A percentile compares a stretch with the other conserved stretches of the same genome.
phyloP scores from a whole-genome alignment of 2,113 vertebrate genomes.

The Psophia crepitans region DNA sequence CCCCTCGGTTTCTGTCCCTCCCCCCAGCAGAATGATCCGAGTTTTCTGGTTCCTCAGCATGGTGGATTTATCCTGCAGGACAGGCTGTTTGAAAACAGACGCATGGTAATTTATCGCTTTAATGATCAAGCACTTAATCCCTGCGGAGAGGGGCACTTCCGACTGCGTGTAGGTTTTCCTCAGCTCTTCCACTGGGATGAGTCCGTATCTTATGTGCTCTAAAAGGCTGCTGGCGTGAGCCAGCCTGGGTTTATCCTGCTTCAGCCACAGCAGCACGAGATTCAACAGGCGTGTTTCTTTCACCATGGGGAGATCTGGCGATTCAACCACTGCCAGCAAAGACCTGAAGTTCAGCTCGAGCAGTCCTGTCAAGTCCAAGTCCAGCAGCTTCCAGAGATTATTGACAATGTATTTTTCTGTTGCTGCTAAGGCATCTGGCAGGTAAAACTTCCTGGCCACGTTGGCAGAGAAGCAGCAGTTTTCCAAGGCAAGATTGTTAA shows the following conservation, averaged over 20 bases:
- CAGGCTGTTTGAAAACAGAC: constrained; percentile 79
- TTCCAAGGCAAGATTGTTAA: constrained; percentile 76
- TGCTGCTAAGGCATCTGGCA: constrained; percentile 70
- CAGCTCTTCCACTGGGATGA: constrained; percentile 75
- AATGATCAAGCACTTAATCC: constrained; percentile 84
- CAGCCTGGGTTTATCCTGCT: constrained; percentile 76
- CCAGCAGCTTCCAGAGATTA: constrained; percentile 78
- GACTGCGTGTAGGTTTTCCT: constrained; percentile 69
- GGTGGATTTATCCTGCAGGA: constrained; percentile 82
- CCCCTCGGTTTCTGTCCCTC: constrained; percentile 68
- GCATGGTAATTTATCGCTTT: constrained; percentile 89
- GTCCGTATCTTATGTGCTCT: constrained; percentile 82
- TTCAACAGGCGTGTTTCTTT: constrained; percentile 79
- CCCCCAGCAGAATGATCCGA: constrained; percentile 83
- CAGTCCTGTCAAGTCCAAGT: constrained; percentile 71
- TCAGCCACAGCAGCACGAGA: constrained; percentile 86
- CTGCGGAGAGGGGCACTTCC: constrained; percentile 76
- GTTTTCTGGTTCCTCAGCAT: constrained; percentile 76
- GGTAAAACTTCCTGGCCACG: constrained; percentile 81
- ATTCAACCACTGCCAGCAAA: constrained; percentile 77
- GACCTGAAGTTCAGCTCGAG: constrained; percentile 82
- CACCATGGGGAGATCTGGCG: constrained; percentile 80
- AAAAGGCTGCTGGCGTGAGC: constrained; percentile 78
- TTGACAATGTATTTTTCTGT: constrained; percentile 79
- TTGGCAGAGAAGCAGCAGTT: constrained; percentile 90